Evolutionary conservation across 2,113 vertebrate species (phyloP).

Genomic region (Echinops telfairi): DNA sequence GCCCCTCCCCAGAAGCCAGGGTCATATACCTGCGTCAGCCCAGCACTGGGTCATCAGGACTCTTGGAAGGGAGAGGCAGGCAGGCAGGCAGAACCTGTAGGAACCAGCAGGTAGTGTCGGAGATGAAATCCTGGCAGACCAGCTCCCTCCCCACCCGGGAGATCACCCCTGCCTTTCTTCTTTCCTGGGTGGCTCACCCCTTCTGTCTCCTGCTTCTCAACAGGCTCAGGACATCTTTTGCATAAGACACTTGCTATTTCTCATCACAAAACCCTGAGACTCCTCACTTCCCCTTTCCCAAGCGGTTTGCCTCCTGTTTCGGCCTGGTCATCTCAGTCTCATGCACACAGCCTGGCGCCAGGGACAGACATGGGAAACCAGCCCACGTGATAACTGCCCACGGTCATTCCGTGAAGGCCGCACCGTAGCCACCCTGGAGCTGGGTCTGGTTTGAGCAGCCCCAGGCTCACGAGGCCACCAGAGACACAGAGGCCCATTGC

Average conservation of each 20-base stretch:
- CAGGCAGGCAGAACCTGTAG: not conserved
- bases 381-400: not conserved
- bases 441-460: not conserved
- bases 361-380: not conserved
- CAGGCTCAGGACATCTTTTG: not conserved
- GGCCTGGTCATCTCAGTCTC: not conserved
- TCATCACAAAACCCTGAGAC: not conserved
- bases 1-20: not conserved
- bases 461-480: not conserved
- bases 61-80: not conserved
- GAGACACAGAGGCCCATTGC: too few species aligned
- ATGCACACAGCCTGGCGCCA: not conserved
- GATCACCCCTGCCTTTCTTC: not conserved
- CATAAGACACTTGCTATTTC: not conserved
- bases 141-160: not conserved
- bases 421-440: not conserved
- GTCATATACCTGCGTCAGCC: not conserved
- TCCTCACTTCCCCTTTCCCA: slow-evolving; percentile 31
- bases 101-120: not conserved
- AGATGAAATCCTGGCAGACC: slow-evolving; percentile 9
- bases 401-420: not conserved
- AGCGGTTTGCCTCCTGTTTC: not conserved
- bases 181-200: not conserved
- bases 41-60: not conserved
- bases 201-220: not conserved